Conservation (phyloP, 1,140 invertebrate species). For the Euura saliciscinereae region DNA sequence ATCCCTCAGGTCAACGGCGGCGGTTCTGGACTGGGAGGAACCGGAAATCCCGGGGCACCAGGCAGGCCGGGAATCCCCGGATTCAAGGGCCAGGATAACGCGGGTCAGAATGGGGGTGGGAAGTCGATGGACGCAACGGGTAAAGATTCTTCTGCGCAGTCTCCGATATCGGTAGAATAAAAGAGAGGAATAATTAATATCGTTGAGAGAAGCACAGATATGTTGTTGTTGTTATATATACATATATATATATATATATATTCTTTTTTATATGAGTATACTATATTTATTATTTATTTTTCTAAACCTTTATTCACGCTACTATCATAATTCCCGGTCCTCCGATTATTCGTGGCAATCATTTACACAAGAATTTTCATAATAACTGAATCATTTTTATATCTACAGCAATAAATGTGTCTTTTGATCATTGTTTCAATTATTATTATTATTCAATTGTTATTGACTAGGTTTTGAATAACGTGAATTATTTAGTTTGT, state of each 20-base stretch:
- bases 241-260: slow-evolving; percentile 24
- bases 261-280: slow-evolving; percentile 14
- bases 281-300: too few species aligned
- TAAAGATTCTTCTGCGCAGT: slow-evolving; percentile 29
- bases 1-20: slow-evolving; percentile 24
- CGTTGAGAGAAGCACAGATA: too few species aligned
- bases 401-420: too few species aligned
- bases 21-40: slow-evolving; percentile 19
- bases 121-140: slow-evolving; percentile 25
- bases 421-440: too few species aligned
- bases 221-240: slow-evolving; percentile 26
- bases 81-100: slow-evolving; percentile 30
- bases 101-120: slow-evolving; percentile 18
- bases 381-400: too few species aligned
- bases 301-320: too few species aligned
- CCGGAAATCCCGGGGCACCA: slow-evolving; percentile 27
- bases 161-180: slow-evolving; percentile 26
- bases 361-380: too few species aligned
- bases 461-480: too few species aligned
- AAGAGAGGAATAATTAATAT: background rate
- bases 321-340: too few species aligned
- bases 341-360: too few species aligned
- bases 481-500: too few species aligned
- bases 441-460: too few species aligned
- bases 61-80: slow-evolving; percentile 20